A percentile compares a stretch with the other conserved stretches of the same genome.
phyloP scores from a whole-genome alignment of 2,797 vertebrate genomes.

The Falco biarmicus region DNA sequence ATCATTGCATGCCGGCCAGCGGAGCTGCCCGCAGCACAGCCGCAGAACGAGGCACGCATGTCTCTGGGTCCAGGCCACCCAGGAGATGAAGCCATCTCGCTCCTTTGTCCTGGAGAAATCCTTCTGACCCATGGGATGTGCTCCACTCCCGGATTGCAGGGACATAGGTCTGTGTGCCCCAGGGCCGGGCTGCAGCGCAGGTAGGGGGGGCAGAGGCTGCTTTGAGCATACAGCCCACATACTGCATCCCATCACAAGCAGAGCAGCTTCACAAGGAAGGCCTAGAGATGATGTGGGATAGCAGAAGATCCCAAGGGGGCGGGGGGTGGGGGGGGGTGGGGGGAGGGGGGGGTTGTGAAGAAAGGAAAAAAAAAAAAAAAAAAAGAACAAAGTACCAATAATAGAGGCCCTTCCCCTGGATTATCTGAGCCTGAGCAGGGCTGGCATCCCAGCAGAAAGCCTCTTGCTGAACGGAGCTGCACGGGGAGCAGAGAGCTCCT shows the following conservation, averaged over 20 bases:
- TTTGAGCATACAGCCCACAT: not conserved
- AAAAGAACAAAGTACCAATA: not conserved
- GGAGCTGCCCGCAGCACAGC: not conserved
- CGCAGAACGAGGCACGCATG: accelerated
- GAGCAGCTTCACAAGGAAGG: not conserved
- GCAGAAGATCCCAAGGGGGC: not conserved
- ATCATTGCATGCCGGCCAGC: not conserved
- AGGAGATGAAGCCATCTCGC: not conserved
- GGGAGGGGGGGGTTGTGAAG: too few species aligned
- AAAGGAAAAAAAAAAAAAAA: too few species aligned
- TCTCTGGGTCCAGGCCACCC: not conserved
- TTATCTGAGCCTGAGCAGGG: not conserved
- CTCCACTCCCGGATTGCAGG: not conserved
- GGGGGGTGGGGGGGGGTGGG: too few species aligned
- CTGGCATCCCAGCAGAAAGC: not conserved
- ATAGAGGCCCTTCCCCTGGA: not conserved
- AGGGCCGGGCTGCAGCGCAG: not conserved
- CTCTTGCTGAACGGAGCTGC: not conserved
- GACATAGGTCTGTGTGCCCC: accelerated
- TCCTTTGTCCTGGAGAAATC: not conserved
- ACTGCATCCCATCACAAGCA: not conserved
- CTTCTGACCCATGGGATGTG: accelerated
- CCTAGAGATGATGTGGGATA: not conserved
- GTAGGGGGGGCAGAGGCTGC: not conserved
- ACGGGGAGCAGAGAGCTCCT: not conserved